phyloP scores from a whole-genome alignment of 64 coral and sea anemone species.

The Exaiptasia diaphana region DNA sequence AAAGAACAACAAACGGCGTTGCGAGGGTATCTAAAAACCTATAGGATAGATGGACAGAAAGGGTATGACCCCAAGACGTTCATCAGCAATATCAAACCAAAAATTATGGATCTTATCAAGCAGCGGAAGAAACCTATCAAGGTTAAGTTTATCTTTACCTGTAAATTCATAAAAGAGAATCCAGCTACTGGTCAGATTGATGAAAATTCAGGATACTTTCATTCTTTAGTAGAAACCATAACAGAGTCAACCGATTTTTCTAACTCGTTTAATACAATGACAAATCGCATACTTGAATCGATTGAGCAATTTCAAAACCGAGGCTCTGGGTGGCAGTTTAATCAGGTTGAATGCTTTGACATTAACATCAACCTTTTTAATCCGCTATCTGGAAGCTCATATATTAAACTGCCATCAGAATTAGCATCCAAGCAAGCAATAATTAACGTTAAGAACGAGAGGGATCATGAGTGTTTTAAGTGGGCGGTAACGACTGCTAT shows the following conservation, averaged over 20 bases:
- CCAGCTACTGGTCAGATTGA: not conserved
- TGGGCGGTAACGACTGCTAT: not conserved
- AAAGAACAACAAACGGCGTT: too few relatives aligned
- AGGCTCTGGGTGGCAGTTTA: not conserved
- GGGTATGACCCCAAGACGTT: too few relatives aligned
- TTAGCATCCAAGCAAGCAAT: not conserved
- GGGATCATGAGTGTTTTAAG: constrained; percentile 49
- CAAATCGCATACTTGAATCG: not conserved
- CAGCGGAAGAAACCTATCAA: not conserved
- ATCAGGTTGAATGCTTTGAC: not conserved
- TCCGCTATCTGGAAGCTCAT: not conserved
- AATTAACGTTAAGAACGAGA: not conserved
- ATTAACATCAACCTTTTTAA: not conserved
- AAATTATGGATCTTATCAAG: too few relatives aligned
- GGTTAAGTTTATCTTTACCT: not conserved
- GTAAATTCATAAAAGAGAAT: not conserved
- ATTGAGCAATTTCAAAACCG: not conserved
- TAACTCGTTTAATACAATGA: not conserved
- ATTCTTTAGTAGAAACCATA: not conserved
- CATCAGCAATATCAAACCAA: too few relatives aligned
- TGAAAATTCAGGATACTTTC: not conserved
- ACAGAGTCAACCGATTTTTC: not conserved
- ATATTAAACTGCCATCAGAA: not conserved
- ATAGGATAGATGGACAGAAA: too few relatives aligned
- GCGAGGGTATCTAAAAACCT: too few relatives aligned